Evolutionary conservation across 2,797 vertebrate species (phyloP).

Genomic region (Anguilla marmorata): DNA sequence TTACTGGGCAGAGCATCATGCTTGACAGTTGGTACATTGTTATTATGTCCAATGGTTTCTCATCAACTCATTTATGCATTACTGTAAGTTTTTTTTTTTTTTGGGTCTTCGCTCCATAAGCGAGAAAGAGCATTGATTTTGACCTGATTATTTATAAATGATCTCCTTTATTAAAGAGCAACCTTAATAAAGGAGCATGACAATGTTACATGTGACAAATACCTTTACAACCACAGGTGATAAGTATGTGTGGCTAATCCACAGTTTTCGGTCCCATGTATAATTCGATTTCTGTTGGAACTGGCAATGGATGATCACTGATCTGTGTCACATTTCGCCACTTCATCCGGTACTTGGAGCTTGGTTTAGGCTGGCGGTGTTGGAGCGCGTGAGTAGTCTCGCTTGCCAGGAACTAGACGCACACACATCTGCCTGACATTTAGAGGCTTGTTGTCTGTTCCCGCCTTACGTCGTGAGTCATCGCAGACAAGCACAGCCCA

Average conservation of each 20-base stretch:
- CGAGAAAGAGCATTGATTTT: not conserved
- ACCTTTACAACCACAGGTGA: not conserved
- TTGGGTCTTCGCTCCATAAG: not conserved
- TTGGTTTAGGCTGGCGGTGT: not conserved
- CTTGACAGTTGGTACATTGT: not conserved
- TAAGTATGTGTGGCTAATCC: not conserved
- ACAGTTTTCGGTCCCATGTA: not conserved
- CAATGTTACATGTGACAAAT: not conserved
- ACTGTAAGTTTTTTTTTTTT: not conserved
- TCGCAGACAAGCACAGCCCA: not conserved
- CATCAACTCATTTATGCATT: not conserved
- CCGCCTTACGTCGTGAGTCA: not conserved
- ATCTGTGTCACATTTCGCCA: too few relatives aligned
- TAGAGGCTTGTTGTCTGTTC: not conserved
- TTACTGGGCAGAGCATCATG: not conserved
- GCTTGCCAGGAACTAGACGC: not conserved
- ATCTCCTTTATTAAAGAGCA: not conserved
- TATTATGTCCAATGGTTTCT: not conserved
- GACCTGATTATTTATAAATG: slow-evolving; percentile 5
- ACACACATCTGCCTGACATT: not conserved
- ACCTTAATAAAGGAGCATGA: not conserved
- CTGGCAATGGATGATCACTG: not conserved
- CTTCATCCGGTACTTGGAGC: not conserved
- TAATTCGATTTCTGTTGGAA: not conserved
- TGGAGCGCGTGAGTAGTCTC: not conserved